These are phyloP conservation scores for Pteromalus puparum DNA, from an alignment of 1,140 invertebrate genomes.

Conservation along the genomic window DNA sequence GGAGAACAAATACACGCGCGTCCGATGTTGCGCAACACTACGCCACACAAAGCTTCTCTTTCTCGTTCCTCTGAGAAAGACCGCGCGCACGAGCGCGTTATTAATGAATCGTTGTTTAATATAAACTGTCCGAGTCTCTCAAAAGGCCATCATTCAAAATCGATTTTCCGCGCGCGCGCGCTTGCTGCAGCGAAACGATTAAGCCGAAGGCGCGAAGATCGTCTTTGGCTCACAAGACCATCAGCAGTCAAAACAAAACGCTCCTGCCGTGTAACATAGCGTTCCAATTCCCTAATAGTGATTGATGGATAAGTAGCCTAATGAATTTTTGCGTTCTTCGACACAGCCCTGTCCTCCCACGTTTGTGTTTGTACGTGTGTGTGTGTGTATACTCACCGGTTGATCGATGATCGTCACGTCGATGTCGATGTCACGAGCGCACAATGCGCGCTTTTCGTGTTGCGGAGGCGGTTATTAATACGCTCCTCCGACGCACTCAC, in stretches of 20 bases:
- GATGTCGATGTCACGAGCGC: conserved; percentile 10
- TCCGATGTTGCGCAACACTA: conserved; percentile 9
- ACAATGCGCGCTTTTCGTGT: conserved; percentile 25
- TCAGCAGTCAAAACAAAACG: conserved; percentile 50
- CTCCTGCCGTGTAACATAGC: not conserved
- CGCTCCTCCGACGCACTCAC: not conserved
- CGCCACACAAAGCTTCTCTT: not conserved
- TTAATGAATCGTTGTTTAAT: conserved; percentile 57
- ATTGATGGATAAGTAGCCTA: conserved; percentile 73
- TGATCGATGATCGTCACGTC: conserved; percentile 44
- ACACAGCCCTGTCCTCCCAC: not conserved
- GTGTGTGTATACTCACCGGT: not conserved
- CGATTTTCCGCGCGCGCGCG: conserved; percentile 36
- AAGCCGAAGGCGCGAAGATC: conserved; percentile 36
- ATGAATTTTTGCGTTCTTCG: conserved; percentile 61
- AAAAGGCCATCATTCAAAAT: conserved; percentile 42
- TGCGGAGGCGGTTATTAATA: conserved; percentile 47
- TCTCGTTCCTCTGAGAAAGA: not conserved
- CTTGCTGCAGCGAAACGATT: not conserved
- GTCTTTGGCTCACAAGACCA: conserved; percentile 48
- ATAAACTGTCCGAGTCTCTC: conserved; percentile 53
- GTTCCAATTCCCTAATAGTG: conserved; percentile 68
- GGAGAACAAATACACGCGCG: not conserved
- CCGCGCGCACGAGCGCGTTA: not conserved
- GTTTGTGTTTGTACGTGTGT: not conserved